A percentile compares a stretch with the other conserved stretches of the same genome.
Evolutionary conservation across 2,888 invertebrate species (phyloP).

Genomic region (Spialia ferax): DNA sequence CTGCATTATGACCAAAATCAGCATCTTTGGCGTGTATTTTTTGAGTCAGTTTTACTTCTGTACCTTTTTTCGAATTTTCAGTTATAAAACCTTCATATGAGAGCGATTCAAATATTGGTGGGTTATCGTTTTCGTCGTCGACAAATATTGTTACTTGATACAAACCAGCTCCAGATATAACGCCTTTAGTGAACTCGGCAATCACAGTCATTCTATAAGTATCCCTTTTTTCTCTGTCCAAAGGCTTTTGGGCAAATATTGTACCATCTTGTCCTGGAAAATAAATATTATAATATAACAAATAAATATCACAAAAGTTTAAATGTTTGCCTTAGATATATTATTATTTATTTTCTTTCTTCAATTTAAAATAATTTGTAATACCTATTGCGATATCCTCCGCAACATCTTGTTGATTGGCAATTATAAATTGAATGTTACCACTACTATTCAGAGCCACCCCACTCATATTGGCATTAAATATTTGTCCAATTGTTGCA

Average conservation of each 20-base stretch:
- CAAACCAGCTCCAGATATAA: slow-evolving; percentile 90
- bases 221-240: slow-evolving; percentile 92
- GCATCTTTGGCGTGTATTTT: slow-evolving; percentile 91
- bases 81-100: slow-evolving; percentile 92
- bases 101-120: slow-evolving; percentile 91
- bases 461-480: slow-evolving; percentile 84
- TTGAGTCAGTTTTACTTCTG: slow-evolving; percentile 90
- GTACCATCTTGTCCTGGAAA: slow-evolving; percentile 89
- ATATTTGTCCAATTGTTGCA: slow-evolving; percentile 90
- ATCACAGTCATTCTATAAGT: slow-evolving; percentile 92
- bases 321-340: not conserved
- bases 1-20: slow-evolving; percentile 89
- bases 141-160: slow-evolving; percentile 93
- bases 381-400: slow-evolving; percentile 92
- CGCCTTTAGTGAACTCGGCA: slow-evolving; percentile 91
- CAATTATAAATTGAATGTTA: slow-evolving; percentile 91
- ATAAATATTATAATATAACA: not conserved
- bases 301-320: not conserved
- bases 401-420: slow-evolving; percentile 93
- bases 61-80: slow-evolving; percentile 91
- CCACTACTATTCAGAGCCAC: slow-evolving; percentile 65
- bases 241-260: slow-evolving; percentile 91
- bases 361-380: not conserved
- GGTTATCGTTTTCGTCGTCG: slow-evolving; percentile 95
- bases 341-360: not conserved